Conservation (phyloP, 2,797 vertebrate species). For the Amphiprion clarkii region DNA sequence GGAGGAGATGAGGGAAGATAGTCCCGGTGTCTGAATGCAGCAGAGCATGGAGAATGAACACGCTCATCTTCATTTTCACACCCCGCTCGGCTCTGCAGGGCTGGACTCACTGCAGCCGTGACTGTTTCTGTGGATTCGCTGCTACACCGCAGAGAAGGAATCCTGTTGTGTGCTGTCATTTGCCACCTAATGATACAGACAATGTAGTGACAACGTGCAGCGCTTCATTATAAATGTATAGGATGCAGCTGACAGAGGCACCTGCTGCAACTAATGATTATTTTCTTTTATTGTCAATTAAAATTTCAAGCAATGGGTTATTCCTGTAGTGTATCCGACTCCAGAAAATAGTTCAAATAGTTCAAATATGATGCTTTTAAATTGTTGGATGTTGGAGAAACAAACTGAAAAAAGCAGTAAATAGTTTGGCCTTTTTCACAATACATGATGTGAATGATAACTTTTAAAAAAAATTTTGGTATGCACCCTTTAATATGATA, state of each 20-base stretch:
- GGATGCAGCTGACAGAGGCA: not conserved
- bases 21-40: slow-evolving; percentile 38
- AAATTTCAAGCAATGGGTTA: not conserved
- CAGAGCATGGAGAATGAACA: slow-evolving; percentile 55
- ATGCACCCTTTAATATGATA: not conserved
- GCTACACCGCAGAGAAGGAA: not conserved
- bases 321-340: not conserved
- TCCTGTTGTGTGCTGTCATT: slow-evolving; percentile 77
- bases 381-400: not conserved
- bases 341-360: not conserved
- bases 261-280: not conserved
- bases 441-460: not conserved
- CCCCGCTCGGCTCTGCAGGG: slow-evolving; percentile 28
- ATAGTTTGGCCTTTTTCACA: not conserved
- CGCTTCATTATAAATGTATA: not conserved
- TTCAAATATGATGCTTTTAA: not conserved
- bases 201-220: not conserved
- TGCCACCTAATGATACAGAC: slow-evolving; percentile 74
- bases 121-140: slow-evolving; percentile 19
- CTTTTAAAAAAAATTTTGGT: not conserved
- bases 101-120: slow-evolving; percentile 13
- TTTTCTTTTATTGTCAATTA: not conserved
- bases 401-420: no score
- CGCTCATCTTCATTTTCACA: slow-evolving; percentile 64
- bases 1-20: slow-evolving; percentile 35